These are phyloP conservation scores for Menidia menidia DNA, from an alignment of 2,797 vertebrate species.

Conservation along the genomic window DNA sequence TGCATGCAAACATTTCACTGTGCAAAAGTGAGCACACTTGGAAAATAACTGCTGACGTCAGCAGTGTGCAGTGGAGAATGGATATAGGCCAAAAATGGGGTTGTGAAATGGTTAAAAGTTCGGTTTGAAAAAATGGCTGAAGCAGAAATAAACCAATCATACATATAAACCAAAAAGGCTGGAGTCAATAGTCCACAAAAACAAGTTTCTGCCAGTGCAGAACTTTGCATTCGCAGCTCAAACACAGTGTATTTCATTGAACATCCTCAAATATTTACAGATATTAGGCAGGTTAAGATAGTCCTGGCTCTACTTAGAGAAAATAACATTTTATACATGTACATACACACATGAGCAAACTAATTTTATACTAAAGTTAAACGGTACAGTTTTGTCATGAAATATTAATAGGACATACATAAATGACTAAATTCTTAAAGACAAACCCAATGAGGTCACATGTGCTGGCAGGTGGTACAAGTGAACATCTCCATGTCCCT, in stretches of 20 bases:
- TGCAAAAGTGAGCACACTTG: conserved; percentile 53
- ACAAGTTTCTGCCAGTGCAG: conserved; percentile 8
- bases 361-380: not conserved
- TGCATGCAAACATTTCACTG: conserved; percentile 51
- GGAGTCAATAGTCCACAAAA: conserved; percentile 38
- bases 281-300: conserved; percentile 10
- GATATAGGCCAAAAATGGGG: conserved; percentile 23
- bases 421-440: too few species aligned
- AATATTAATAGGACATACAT: too few species aligned
- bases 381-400: too few species aligned
- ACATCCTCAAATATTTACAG: conserved; percentile 12
- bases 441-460: too few species aligned
- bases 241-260: conserved; percentile 27
- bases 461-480: too few species aligned
- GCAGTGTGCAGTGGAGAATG: conserved; percentile 42
- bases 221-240: conserved; percentile 23
- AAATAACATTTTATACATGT: too few species aligned
- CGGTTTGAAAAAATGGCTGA: not conserved
- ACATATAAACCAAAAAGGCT: conserved; percentile 12
- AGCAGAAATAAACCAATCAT: conserved; percentile 21
- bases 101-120: conserved; percentile 16
- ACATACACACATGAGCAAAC: too few species aligned
- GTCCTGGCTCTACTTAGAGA: too few species aligned
- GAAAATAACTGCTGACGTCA: conserved; percentile 58
- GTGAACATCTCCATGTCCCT: conserved; percentile 6